Conservation (phyloP, 2,797 vertebrate species). For the Eutrigla gurnardus region DNA sequence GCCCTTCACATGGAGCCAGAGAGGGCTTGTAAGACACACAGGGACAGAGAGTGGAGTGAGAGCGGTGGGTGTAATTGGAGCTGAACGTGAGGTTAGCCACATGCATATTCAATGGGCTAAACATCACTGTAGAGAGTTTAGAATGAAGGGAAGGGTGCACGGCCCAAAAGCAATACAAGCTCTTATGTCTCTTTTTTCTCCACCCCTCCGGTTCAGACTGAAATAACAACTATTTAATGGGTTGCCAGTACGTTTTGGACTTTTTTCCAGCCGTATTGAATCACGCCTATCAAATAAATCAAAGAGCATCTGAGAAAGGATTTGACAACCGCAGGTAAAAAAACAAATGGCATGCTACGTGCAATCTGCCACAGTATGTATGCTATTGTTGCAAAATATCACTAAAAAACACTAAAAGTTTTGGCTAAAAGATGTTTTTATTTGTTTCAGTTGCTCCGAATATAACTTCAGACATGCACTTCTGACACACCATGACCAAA, state of each 20-base stretch:
- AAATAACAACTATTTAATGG: neutral
- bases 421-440: neutral
- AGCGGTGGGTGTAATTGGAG: constrained; percentile 67
- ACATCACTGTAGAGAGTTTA: constrained; percentile 47
- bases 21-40: constrained; percentile 57
- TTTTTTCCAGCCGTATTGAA: too few species aligned
- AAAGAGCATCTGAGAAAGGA: too few species aligned
- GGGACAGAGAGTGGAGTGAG: constrained; percentile 43
- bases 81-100: constrained; percentile 73
- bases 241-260: neutral
- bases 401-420: neutral
- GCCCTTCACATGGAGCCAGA: constrained; percentile 56
- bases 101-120: constrained; percentile 39
- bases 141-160: constrained; percentile 30
- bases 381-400: neutral
- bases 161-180: constrained; percentile 40
- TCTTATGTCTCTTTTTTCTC: constrained; percentile 26
- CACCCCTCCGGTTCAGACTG: neutral
- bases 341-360: too few species aligned
- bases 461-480: neutral
- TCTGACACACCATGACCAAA: neutral
- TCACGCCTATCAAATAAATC: too few species aligned
- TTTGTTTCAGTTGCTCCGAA: constrained; percentile 1
- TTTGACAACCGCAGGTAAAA: too few species aligned
- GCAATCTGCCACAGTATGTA: neutral